Evolutionary conservation across 2,797 vertebrate species (phyloP).

Genomic region (Neolamprologus multifasciatus): DNA sequence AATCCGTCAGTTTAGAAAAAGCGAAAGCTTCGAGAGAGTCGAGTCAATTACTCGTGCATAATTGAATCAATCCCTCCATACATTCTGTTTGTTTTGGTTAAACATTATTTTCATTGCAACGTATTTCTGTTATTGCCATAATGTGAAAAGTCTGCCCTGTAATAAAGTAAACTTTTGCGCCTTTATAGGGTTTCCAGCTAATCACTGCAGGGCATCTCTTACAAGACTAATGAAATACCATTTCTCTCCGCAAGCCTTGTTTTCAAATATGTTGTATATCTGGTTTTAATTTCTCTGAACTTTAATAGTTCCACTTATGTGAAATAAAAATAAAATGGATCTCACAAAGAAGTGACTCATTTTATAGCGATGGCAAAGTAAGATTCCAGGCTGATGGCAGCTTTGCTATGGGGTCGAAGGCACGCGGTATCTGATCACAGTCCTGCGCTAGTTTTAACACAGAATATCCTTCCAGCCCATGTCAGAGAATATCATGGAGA

Average conservation of each 20-base stretch:
- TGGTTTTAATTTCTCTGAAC: slow-evolving; percentile 30
- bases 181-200: slow-evolving; percentile 36
- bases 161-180: slow-evolving; percentile 13
- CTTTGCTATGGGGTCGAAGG: not conserved
- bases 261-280: slow-evolving; percentile 11
- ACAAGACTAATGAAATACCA: slow-evolving; percentile 28
- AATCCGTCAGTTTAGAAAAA: not conserved
- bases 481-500: not conserved
- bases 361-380: not conserved
- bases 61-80: not conserved
- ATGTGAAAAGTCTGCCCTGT: not conserved
- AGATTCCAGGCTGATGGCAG: not conserved
- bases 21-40: not conserved
- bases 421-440: not conserved
- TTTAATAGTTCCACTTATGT: not conserved
- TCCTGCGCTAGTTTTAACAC: not conserved
- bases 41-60: not conserved
- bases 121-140: not conserved
- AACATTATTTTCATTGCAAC: not conserved
- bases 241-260: not conserved
- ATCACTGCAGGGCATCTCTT: slow-evolving; percentile 32
- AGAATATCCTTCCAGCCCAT: not conserved
- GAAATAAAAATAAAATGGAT: not conserved
- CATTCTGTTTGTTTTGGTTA: not conserved
- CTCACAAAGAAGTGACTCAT: not conserved